These are phyloP conservation scores for Asarcornis scutulata DNA, from an alignment of 2,113 vertebrate species.

Conservation along the genomic window DNA sequence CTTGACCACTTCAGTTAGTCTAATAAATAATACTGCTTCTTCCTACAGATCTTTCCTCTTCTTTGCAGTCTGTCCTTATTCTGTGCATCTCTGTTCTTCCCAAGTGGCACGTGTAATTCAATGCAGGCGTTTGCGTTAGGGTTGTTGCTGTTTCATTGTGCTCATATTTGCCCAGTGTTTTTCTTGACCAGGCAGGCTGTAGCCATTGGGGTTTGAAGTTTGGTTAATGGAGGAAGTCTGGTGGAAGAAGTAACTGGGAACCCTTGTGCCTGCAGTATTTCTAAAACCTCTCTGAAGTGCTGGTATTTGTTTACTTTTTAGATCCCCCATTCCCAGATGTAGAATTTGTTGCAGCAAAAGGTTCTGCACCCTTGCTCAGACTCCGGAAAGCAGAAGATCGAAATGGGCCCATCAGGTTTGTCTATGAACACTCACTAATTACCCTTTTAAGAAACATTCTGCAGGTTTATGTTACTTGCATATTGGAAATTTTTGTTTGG, in stretches of 20 bases:
- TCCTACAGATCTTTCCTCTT: background rate
- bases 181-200: background rate
- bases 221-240: background rate
- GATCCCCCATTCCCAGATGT: slow-evolving; percentile 83
- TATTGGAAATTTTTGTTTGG: background rate
- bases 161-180: background rate
- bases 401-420: slow-evolving; percentile 89
- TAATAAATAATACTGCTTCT: background rate
- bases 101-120: background rate
- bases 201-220: background rate
- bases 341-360: slow-evolving; percentile 78
- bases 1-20: background rate
- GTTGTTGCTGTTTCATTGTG: background rate
- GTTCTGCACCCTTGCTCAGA: slow-evolving; percentile 77
- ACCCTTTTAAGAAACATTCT: background rate
- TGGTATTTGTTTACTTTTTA: slow-evolving; percentile 61
- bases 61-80: background rate
- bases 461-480: background rate
- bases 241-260: background rate
- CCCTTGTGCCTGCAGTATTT: background rate
- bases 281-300: background rate
- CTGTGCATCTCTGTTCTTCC: background rate
- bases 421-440: background rate
- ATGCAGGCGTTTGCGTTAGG: background rate
- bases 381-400: slow-evolving; percentile 78